A percentile compares a stretch with the other conserved stretches of the same genome.
Evolutionary conservation across 2,888 invertebrate species (phyloP).

Genomic region (Aspidapion aeneum): DNA sequence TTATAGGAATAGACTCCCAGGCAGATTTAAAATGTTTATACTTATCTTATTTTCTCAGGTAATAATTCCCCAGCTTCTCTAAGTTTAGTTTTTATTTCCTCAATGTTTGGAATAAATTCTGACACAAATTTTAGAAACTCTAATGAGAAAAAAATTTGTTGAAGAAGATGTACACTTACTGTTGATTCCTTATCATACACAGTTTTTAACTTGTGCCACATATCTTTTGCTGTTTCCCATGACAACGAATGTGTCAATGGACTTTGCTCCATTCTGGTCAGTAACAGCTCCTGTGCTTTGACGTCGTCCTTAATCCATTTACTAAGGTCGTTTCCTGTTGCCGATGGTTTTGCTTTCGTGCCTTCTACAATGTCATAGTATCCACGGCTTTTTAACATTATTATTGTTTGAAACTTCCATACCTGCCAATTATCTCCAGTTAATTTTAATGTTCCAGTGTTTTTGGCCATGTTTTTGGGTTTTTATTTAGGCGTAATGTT

Average conservation of each 20-base stretch:
- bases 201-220: slow-evolving; percentile 27
- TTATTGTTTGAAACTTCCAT: slow-evolving; percentile 24
- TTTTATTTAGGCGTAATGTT: too few species aligned
- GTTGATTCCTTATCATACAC: slow-evolving; percentile 23
- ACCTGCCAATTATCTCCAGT: slow-evolving; percentile 22
- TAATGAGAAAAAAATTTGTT: slow-evolving; percentile 19
- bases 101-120: too few species aligned
- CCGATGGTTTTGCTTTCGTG: not conserved
- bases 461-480: too few species aligned
- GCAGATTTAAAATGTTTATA: too few species aligned
- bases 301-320: slow-evolving; percentile 27
- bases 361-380: slow-evolving; percentile 12
- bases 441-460: slow-evolving; percentile 14
- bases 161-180: slow-evolving; percentile 21
- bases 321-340: slow-evolving; percentile 4
- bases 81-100: slow-evolving; percentile 25
- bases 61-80: slow-evolving; percentile 22
- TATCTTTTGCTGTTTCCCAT: slow-evolving; percentile 21
- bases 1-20: too few species aligned
- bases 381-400: slow-evolving; percentile 17
- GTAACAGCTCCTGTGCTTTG: slow-evolving; percentile 28
- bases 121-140: slow-evolving; percentile 14
- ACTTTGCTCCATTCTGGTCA: slow-evolving; percentile 25
- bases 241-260: slow-evolving; percentile 24
- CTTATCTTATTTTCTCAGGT: too few species aligned